phyloP scores from a whole-genome alignment of 2,888 invertebrate genomes.

The Orchestes rusci region DNA sequence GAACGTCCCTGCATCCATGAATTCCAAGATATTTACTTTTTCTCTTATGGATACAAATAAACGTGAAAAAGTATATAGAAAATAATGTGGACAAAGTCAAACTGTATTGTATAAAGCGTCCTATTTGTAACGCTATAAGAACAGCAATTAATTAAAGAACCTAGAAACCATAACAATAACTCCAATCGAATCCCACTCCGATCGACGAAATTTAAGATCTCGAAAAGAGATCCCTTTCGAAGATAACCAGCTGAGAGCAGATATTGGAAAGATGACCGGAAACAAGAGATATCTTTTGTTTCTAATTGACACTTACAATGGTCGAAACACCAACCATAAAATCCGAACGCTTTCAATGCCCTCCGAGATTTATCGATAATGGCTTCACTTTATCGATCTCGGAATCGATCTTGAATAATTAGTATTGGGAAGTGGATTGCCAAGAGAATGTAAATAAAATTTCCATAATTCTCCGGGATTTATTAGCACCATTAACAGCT shows the following conservation, averaged over 20 bases:
- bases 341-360: constrained; percentile 19
- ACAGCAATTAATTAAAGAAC: no score
- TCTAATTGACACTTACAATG: constrained; percentile 40
- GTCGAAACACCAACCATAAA: constrained; percentile 28
- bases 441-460: not conserved
- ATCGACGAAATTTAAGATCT: not conserved
- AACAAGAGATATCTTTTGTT: constrained; percentile 40
- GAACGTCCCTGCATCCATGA: no score
- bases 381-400: constrained; percentile 13
- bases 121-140: no score
- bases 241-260: constrained; percentile 16
- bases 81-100: no score
- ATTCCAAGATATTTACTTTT: no score
- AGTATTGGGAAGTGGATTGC: constrained; percentile 1
- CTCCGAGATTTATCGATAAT: constrained; percentile 23
- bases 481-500: constrained; percentile 10
- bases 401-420: constrained; percentile 22
- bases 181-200: no score
- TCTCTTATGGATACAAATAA: no score
- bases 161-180: no score
- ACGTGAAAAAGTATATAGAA: no score
- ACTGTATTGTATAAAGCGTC: no score
- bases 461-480: no score
- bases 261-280: constrained; percentile 35
- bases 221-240: not conserved